Base-by-base conservation (phyloP, 2,888 invertebrate species). In the Acanthosepion esculentum region DNA sequence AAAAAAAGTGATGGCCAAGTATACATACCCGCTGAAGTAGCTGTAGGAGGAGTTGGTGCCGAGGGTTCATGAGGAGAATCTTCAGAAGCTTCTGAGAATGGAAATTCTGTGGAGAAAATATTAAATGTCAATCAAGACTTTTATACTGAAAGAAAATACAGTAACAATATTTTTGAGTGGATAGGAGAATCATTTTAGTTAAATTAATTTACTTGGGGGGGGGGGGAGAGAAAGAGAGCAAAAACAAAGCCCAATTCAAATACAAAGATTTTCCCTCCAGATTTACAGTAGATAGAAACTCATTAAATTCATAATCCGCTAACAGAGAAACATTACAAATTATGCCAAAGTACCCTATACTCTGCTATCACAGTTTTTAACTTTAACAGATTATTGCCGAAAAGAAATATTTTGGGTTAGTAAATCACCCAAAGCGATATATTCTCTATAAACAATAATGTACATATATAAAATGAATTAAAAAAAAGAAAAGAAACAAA, bases 31-130 rank as follows among this genome's bases (percentile, higher is more conserved):
- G 93, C 93, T 3, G 93, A 48, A 92, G 92, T n/a, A 93, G 92
- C 48, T n/a, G 93, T 93, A 53, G 53, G 48, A n/a, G 93, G 26
- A 53, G 50, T 48, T 53, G 53, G 50, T 93, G 93, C 93, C 15
- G 53, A 93, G 29, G 93, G 53, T 29, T 93, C 93, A 53, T 93
- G 93, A 93, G 50, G 50, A 93, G 93, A 93, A 93, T 93, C 93
- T 50, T 93, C 93, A 29, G 93, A 93, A 53, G 93, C 48, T 93
- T 93, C 93, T 50, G 93, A 93, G 93, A 93, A 93, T 93, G 93
- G 93, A 48, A 93, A 93, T 48, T 93, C 93, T 93, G 93, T n/a
- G 53, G 12, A 93, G 15, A 29, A 93, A 26, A 50, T 15, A 78
- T n/a, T n/a, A n/a, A 12, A 78, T 15, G 8, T n/a, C 78, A 78